Percentiles rank a stretch among this genome's conserved stretches.
Evolutionary conservation across 2,797 vertebrate species (phyloP).

Genomic region (Gila robusta): DNA sequence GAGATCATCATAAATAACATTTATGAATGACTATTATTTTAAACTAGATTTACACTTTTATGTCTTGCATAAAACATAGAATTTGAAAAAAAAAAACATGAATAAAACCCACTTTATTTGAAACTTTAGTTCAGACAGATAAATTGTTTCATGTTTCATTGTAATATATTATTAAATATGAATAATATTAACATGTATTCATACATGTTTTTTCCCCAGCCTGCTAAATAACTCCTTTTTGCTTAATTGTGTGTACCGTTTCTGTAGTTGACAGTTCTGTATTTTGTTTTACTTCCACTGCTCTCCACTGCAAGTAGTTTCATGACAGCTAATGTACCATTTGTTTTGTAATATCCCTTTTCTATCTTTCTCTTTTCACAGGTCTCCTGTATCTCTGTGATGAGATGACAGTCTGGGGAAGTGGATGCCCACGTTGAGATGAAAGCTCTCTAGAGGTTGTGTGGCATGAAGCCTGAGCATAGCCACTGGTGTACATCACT

Average conservation of each 20-base stretch:
- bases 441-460: constrained; percentile 65
- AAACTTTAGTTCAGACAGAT: not conserved
- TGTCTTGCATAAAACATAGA: not conserved
- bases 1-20: not conserved
- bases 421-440: constrained; percentile 65
- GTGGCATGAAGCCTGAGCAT: constrained; percentile 76
- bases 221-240: not conserved
- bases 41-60: not conserved
- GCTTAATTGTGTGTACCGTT: not conserved
- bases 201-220: not conserved
- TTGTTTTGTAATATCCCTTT: not conserved
- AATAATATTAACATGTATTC: not conserved
- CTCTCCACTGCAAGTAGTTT: not conserved
- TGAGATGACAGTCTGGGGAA: constrained; percentile 37
- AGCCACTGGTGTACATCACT: constrained; percentile 72
- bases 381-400: constrained; percentile 60
- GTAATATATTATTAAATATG: not conserved
- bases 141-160: not conserved
- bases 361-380: not conserved
- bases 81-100: not conserved
- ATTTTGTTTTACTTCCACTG: not conserved
- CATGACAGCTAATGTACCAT: not conserved
- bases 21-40: not conserved
- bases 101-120: not conserved
- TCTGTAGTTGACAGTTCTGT: not conserved